A percentile compares a stretch with the other conserved stretches of the same genome.
Evolutionary conservation across 2,113 vertebrate genomes (phyloP).

Genomic region (Varanus salvator): DNA sequence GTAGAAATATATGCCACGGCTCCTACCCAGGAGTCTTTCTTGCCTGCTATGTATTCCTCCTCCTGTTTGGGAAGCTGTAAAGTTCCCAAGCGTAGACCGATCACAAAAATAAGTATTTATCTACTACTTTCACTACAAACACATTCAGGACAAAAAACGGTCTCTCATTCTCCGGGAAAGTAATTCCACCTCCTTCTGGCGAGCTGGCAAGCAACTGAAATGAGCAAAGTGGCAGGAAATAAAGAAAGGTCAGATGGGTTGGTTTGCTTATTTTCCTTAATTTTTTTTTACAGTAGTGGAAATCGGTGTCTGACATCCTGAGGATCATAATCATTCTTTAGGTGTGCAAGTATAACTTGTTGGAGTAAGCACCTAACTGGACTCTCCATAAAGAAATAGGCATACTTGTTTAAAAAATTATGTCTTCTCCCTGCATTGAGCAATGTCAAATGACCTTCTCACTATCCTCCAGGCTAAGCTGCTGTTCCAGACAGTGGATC

Average conservation of each 20-base stretch:
- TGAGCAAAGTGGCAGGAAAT: background rate
- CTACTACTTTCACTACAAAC: no score
- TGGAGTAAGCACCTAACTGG: background rate
- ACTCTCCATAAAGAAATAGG: background rate
- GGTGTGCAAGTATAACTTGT: background rate
- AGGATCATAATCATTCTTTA: no score
- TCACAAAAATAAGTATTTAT: no score
- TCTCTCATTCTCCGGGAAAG: background rate
- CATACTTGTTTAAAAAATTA: background rate
- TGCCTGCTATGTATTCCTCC: background rate
- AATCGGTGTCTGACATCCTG: background rate
- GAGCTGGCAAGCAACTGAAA: background rate
- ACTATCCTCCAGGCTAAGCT: conserved; percentile 25
- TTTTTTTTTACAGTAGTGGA: no score
- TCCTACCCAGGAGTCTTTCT: background rate
- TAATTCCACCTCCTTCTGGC: background rate
- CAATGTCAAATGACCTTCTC: conserved; percentile 43
- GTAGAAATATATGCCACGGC: background rate
- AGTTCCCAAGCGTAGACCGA: no score
- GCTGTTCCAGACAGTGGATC: conserved; percentile 38
- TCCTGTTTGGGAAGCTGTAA: no score
- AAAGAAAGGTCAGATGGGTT: background rate
- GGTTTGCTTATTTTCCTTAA: background rate
- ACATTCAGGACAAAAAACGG: background rate
- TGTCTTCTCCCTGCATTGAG: conserved; percentile 15